phyloP scores from a whole-genome alignment of 2,797 vertebrate genomes.

The Tragopan temminckii region DNA sequence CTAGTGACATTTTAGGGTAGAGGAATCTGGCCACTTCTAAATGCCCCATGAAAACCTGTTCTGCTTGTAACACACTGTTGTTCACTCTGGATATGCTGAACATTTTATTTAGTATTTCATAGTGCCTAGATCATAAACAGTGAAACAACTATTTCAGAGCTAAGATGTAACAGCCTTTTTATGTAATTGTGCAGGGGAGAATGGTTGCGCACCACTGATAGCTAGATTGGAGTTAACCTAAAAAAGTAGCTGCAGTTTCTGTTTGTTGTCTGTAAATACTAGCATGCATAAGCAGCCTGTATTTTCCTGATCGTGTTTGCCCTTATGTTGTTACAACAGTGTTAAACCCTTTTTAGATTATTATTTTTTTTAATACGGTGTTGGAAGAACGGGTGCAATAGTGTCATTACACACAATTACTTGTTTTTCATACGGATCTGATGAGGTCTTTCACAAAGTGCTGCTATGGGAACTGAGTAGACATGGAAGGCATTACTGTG shows the following conservation, averaged over 20 bases:
- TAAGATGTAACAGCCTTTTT: neutral
- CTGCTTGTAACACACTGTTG: neutral
- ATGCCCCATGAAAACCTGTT: neutral
- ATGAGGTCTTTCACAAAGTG: neutral
- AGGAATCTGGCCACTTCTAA: neutral
- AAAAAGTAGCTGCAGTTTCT: neutral
- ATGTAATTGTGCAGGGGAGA: neutral
- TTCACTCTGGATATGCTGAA: neutral
- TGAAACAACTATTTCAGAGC: neutral
- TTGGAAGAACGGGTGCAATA: neutral
- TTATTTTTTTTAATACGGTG: neutral
- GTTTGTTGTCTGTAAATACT: neutral
- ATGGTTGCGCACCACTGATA: neutral
- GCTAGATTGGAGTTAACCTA: neutral
- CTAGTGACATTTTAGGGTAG: neutral
- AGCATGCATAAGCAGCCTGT: neutral
- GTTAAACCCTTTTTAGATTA: neutral
- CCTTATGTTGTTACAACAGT: neutral
- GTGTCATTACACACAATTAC: neutral
- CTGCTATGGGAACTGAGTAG: neutral
- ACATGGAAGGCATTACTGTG: neutral
- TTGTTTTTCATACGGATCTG: neutral
- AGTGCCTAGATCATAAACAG: neutral
- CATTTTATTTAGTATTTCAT: neutral
- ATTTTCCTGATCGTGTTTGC: neutral